phyloP scores from a whole-genome alignment of 2,797 vertebrate species.

The Psittacula echo region DNA sequence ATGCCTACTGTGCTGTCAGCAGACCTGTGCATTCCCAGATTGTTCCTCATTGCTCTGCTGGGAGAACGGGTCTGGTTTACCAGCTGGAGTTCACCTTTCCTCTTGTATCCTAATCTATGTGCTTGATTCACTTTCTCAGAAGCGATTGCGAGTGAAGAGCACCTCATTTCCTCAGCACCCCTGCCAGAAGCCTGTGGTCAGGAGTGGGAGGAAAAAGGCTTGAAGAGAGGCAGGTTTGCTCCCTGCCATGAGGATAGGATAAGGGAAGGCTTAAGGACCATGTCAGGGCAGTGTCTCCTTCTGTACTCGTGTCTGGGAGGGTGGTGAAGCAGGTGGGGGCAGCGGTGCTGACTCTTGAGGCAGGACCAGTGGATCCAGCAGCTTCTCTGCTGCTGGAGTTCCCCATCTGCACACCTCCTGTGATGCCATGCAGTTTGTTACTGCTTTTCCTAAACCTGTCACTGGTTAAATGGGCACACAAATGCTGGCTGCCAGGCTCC shows the following conservation, averaged over 20 bases:
- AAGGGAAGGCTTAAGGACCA: not conserved
- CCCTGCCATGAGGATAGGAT: not conserved
- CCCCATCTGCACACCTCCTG: not conserved
- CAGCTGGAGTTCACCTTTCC: not conserved
- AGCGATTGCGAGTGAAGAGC: not conserved
- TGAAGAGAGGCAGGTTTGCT: not conserved
- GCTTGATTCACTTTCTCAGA: not conserved
- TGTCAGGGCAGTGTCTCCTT: not conserved
- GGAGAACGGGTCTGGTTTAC: not conserved
- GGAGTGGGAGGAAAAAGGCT: not conserved
- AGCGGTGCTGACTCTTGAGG: not conserved
- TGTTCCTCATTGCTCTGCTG: not conserved
- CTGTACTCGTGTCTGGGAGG: not conserved
- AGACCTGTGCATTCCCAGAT: not conserved
- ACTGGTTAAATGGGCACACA: not conserved
- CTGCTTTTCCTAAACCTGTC: not conserved
- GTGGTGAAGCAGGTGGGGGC: not conserved
- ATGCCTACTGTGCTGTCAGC: not conserved
- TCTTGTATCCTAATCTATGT: not conserved
- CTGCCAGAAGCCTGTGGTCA: not conserved
- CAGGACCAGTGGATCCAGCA: not conserved
- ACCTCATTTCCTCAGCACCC: not conserved
- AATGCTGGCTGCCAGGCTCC: not conserved
- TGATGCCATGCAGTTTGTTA: not conserved
- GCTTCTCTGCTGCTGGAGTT: not conserved